These are phyloP conservation scores for Spodoptera frugiperda DNA, from an alignment of 1,140 invertebrate genomes.

Conservation along the genomic window DNA sequence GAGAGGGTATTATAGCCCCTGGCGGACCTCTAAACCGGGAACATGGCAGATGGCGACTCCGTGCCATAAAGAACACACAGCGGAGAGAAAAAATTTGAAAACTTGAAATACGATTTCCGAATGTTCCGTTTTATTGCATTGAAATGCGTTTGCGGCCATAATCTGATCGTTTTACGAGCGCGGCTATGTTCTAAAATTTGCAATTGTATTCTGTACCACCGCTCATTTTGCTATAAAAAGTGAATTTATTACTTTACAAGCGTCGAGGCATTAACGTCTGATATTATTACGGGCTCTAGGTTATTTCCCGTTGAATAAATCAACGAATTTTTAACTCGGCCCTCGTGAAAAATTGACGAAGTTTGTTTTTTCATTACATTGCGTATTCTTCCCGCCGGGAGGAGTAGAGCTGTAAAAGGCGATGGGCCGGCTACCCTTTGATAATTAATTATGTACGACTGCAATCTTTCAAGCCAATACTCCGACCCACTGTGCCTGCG, in stretches of 20 bases:
- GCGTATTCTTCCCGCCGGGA: slow-evolving; percentile 35
- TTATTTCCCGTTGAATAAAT: slow-evolving; percentile 48
- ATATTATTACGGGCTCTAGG: slow-evolving; percentile 46
- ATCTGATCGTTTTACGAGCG: slow-evolving; percentile 59
- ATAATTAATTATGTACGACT: slow-evolving; percentile 38
- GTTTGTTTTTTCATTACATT: slow-evolving; percentile 41
- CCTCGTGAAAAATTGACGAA: slow-evolving; percentile 34
- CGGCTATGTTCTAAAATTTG: slow-evolving; percentile 58
- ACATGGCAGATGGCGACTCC: slow-evolving; percentile 40
- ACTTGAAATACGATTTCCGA: slow-evolving; percentile 54
- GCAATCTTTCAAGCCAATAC: slow-evolving; percentile 32
- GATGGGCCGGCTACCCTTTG: slow-evolving; percentile 23
- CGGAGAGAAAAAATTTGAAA: slow-evolving; percentile 37
- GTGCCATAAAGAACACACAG: slow-evolving; percentile 35
- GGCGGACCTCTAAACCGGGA: slow-evolving; percentile 27
- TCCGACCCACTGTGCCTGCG: neutral
- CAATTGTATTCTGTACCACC: slow-evolving; percentile 48
- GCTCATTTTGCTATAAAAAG: slow-evolving; percentile 55
- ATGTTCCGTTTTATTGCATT: slow-evolving; percentile 59
- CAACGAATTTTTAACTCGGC: slow-evolving; percentile 45
- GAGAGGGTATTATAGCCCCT: slow-evolving; percentile 28
- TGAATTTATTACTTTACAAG: slow-evolving; percentile 52
- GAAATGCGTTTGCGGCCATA: slow-evolving; percentile 60
- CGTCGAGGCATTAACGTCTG: slow-evolving; percentile 48
- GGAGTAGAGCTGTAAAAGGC: slow-evolving; percentile 29